Evolutionary conservation across 2,113 vertebrate genomes (phyloP).

Genomic region (Orycteropus afer): DNA sequence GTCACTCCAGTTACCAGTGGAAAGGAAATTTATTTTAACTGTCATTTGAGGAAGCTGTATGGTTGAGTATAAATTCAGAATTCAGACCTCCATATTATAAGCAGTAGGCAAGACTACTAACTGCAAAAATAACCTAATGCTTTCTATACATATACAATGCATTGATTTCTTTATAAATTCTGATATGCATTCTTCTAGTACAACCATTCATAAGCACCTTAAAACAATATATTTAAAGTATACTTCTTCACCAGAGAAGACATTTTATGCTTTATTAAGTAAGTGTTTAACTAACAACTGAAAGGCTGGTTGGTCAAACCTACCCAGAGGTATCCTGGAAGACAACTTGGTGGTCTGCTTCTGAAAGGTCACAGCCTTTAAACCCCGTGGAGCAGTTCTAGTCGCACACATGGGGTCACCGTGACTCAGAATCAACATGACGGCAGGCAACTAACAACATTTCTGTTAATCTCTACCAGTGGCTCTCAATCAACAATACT

Average conservation of each 20-base stretch:
- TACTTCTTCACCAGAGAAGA: neutral
- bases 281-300: neutral
- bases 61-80: slow-evolving; percentile 23
- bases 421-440: neutral
- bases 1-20: slow-evolving; percentile 17
- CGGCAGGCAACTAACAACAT: neutral
- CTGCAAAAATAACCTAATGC: neutral
- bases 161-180: slow-evolving; percentile 1
- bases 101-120: neutral
- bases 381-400: neutral
- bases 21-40: neutral
- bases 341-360: neutral
- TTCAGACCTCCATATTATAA: neutral
- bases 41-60: neutral
- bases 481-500: neutral
- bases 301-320: neutral
- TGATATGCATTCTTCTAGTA: neutral
- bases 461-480: slow-evolving; percentile 20
- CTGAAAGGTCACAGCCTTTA: neutral
- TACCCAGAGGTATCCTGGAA: neutral
- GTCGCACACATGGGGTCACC: neutral
- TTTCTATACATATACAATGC: neutral
- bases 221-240: slow-evolving; percentile 44
- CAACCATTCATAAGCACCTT: slow-evolving; percentile 22
- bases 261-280: neutral